Base-by-base conservation (phyloP, 2,797 vertebrate genomes). In the Sebastes cheni region DNA sequence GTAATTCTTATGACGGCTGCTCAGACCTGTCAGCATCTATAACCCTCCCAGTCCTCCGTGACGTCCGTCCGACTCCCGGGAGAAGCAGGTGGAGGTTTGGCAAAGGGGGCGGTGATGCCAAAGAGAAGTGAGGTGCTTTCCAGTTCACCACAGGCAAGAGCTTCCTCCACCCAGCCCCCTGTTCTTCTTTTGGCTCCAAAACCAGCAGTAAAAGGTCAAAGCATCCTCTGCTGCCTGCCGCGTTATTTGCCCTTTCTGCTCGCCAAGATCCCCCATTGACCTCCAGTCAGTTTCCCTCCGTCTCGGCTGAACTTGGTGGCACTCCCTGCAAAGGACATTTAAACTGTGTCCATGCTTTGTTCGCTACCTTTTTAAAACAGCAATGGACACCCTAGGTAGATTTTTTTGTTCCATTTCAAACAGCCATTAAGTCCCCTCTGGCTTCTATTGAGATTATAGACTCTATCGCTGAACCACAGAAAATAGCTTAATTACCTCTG, bases 181-280 rank as follows among this genome's bases (percentile, higher is more conserved):
- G 81, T 71, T 77, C 81, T 76, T 72, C 55, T 67, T 74, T 90
- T 92, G 87, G 86, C 90, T 93, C 81, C 64, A 78, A 69, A 88
- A 87, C 25, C 52, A 85, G 72, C 89, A 80, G 75, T 59, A 54
- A 93, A 95, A 95, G 92, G 93, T 94, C 93, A 93, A 77, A 81
- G 75, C 85, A 79, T 91, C 87, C 84, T 90, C 80, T 60, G 81
- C 84, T 75, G 81, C 83, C 75, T 79, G 76, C 59, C 22, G 68
- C 74, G 54, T 86, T 72, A 70, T 92, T 84, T 91, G 91, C 88
- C 90, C 83, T 92, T 92, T 89, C 81, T 82, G 72, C 81, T 90
- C 23, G 81, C 90, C 88, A 91, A 92, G 87, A 93, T 81, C 82
- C 86, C 84, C 88, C 78, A 68, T 72, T 93, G 90, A 87, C 91